A percentile compares a stretch with the other conserved stretches of the same genome.
Conservation (phyloP, 2,797 vertebrate genomes). For the Ambastaia sidthimunki region DNA sequence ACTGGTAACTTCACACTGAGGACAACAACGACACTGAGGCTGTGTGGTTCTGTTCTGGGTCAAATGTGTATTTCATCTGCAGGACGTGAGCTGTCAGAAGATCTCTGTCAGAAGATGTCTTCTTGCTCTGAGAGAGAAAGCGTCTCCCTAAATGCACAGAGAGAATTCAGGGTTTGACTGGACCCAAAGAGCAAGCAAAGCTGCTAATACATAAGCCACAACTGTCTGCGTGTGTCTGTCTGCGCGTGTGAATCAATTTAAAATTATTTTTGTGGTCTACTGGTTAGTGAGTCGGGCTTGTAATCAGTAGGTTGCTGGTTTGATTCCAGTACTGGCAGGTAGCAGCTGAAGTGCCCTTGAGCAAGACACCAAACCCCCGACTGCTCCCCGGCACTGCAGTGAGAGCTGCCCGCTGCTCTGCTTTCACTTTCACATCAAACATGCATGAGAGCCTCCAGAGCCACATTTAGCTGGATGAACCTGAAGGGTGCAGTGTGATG, state of each 20-base stretch:
- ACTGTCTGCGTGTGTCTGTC: too few relatives aligned
- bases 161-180: not conserved
- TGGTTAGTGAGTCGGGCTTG: too few relatives aligned
- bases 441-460: not conserved
- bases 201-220: not conserved
- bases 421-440: not conserved
- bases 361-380: too few relatives aligned
- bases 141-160: not conserved
- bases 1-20: not conserved
- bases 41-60: not conserved
- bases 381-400: too few relatives aligned
- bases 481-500: too few relatives aligned
- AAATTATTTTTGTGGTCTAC: too few relatives aligned
- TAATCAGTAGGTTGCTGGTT: too few relatives aligned
- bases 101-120: slow-evolving; percentile 11
- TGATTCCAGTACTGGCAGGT: too few relatives aligned
- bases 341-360: too few relatives aligned
- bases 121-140: not conserved
- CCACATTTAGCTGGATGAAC: not conserved
- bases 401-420: too few relatives aligned
- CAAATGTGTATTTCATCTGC: slow-evolving; percentile 12
- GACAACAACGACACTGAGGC: not conserved
- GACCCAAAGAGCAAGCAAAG: not conserved
- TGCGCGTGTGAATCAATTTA: too few relatives aligned
- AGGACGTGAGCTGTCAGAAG: not conserved